Evolutionary conservation across 2,888 invertebrate genomes (phyloP).

Genomic region (Elegia similella): DNA sequence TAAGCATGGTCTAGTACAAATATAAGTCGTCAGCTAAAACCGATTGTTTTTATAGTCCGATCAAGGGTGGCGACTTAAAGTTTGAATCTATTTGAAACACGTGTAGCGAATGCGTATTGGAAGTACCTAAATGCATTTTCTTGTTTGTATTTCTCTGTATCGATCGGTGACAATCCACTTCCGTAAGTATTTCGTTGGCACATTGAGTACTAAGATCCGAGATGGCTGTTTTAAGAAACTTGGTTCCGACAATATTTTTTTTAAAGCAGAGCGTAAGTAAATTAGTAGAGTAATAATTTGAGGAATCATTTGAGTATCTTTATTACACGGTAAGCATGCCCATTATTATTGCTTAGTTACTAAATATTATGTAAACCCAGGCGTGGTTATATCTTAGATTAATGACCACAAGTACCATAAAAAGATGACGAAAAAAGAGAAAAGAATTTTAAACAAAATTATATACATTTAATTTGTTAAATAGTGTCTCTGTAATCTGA

Average conservation of each 20-base stretch:
- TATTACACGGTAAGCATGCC: neutral
- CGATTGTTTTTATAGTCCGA: slow-evolving; percentile 73
- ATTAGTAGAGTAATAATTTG: too few species aligned
- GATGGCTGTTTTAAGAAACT: neutral
- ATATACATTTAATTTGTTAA: too few species aligned
- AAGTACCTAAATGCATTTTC: slow-evolving; percentile 10
- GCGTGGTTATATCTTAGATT: too few species aligned
- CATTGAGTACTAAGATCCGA: neutral
- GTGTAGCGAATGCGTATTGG: slow-evolving; percentile 44
- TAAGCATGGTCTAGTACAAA: neutral
- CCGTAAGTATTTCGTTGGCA: slow-evolving; percentile 14
- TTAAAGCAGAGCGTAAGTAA: too few species aligned
- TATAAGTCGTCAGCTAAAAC: slow-evolving; percentile 38
- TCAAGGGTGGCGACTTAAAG: slow-evolving; percentile 43
- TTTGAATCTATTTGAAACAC: slow-evolving; percentile 64
- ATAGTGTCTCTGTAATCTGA: too few species aligned
- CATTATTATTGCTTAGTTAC: too few species aligned
- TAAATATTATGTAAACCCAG: too few species aligned
- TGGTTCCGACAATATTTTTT: too few species aligned
- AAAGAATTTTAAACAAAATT: too few species aligned
- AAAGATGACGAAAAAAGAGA: too few species aligned
- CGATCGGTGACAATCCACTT: slow-evolving; percentile 17
- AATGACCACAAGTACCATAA: too few species aligned
- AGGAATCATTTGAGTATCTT: too few species aligned
- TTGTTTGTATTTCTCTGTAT: slow-evolving; percentile 11